Evolutionary conservation across 2,113 vertebrate genomes (phyloP), one percentile per base, ranked within the genome.

Genomic region (Scartelaos histophorus): DNA sequence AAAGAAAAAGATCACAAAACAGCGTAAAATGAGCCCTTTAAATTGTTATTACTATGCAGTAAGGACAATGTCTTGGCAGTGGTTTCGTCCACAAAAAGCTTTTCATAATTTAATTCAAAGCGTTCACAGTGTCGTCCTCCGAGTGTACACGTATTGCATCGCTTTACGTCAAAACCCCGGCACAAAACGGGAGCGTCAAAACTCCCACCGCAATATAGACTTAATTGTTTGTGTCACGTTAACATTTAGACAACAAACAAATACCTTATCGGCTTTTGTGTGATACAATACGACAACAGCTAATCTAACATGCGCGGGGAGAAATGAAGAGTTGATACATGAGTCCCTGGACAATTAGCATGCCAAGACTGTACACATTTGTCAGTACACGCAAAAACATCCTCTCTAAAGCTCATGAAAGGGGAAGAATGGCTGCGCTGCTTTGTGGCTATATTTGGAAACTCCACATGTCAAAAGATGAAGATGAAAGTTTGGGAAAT

Each of bases 201-300:
- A 10, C 10, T 19, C 38, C n/a, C 49, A 54, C 19, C 64, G 58
- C 51, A 56, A 62, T 54, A 45, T 5, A 54, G 56, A 60, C 16
- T 54, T 62, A 47, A 29, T 47, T 35, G 69, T 53, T 38, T 64
- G 61, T 70, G 21, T 66, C 70, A 57, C 35, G 24, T 66, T 46
- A 46, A 19, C 16, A 38, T 34, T 71, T 43, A 29, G 49, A 56
- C 57, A 25, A 21, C 16, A 49, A 62, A 66, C 38, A 56, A 64
- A 62, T 19, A 45, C 29, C 64, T 24, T 62, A 22, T 67, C 46
- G n/a, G 16, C 21, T 47, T 43, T 43, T 69, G 49, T 75, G 65
- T 13, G n/a, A 25, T 13, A 74, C 60, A 74, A 24, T 69, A 19
- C 22, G 9, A 60, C 12, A 35, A 2, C 13, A n/a, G 76, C 25